phyloP scores from a whole-genome alignment of 2,113 vertebrate genomes.

The Actenoides lindsayi region DNA sequence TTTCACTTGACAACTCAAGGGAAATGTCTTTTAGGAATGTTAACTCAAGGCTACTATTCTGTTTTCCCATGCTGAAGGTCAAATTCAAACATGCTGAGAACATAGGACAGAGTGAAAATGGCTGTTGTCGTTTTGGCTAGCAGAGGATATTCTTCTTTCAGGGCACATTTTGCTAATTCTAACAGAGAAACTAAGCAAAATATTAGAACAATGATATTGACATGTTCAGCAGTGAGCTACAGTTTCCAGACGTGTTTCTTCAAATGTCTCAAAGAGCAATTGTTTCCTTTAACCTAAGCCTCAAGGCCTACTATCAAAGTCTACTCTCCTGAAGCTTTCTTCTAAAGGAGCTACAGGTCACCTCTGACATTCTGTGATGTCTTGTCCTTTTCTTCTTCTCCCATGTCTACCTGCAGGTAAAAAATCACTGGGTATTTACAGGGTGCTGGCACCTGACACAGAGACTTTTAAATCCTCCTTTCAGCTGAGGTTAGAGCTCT shows the following conservation, averaged over 20 bases:
- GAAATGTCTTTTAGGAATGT: neutral
- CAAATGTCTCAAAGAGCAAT: neutral
- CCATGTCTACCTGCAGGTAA: neutral
- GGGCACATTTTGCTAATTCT: neutral
- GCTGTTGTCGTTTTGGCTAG: neutral
- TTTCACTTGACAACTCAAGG: neutral
- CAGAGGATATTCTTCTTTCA: neutral
- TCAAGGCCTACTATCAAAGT: neutral
- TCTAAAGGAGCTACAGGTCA: neutral
- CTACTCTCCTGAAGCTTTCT: neutral
- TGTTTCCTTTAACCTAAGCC: neutral
- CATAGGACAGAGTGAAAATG: neutral
- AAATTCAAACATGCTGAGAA: neutral
- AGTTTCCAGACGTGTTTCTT: neutral
- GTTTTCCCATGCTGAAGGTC: neutral
- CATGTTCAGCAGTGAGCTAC: neutral
- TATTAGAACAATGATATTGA: neutral
- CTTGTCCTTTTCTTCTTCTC: neutral
- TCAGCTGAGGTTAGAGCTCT: neutral
- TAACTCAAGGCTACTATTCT: neutral
- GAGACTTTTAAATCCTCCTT: neutral
- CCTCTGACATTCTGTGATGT: neutral
- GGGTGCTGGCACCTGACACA: neutral
- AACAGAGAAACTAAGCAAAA: neutral
- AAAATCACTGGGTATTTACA: neutral